phyloP scores from a whole-genome alignment of 2,888 invertebrate species.

The Operophtera brumata region DNA sequence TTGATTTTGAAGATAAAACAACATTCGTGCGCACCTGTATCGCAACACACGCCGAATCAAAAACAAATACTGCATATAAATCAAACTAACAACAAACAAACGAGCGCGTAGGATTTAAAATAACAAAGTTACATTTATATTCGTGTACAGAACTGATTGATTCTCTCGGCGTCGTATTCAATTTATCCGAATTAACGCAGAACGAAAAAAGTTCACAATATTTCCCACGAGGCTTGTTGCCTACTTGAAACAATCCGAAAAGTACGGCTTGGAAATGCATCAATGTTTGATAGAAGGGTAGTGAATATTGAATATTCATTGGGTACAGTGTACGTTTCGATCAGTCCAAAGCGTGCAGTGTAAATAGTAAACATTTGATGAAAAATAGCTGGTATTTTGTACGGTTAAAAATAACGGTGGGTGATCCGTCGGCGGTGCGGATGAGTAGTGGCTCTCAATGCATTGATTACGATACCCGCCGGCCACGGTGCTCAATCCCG shows the following conservation, averaged over 20 bases:
- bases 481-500: slow-evolving; percentile 24
- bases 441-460: slow-evolving; percentile 49
- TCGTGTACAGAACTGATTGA: slow-evolving; percentile 24
- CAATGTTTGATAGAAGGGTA: slow-evolving; percentile 47
- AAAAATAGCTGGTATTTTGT: slow-evolving; percentile 42
- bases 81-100: slow-evolving; percentile 29
- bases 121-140: slow-evolving; percentile 23
- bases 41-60: slow-evolving; percentile 19
- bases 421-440: slow-evolving; percentile 36
- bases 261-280: slow-evolving; percentile 51
- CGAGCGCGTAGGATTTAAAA: slow-evolving; percentile 20
- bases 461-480: slow-evolving; percentile 45
- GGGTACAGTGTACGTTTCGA: slow-evolving; percentile 35
- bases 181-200: slow-evolving; percentile 36
- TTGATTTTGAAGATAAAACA: slow-evolving; percentile 22
- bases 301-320: slow-evolving; percentile 34
- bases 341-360: slow-evolving; percentile 49
- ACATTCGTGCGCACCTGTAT: slow-evolving; percentile 15
- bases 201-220: slow-evolving; percentile 33
- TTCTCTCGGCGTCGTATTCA: slow-evolving; percentile 26
- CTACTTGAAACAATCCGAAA: slow-evolving; percentile 47
- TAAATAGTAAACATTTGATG: slow-evolving; percentile 54
- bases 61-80: slow-evolving; percentile 23
- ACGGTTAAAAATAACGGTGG: slow-evolving; percentile 42
- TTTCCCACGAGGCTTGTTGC: slow-evolving; percentile 47